Conservation (phyloP, 1,140 invertebrate genomes). For the Microplitis mediator region DNA sequence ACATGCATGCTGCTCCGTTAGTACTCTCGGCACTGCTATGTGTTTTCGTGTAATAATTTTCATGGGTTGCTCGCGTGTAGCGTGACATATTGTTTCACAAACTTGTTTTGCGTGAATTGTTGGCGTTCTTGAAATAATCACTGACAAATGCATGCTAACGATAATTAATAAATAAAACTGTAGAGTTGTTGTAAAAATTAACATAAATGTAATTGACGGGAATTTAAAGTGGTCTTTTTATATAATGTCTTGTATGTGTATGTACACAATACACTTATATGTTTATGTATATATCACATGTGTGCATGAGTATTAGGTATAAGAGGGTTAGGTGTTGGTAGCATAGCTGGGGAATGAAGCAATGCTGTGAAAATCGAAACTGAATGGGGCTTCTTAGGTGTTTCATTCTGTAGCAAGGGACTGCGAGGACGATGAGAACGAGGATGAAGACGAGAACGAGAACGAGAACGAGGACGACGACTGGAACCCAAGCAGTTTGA, state of each 20-base stretch:
- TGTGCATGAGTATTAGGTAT: too few relatives aligned
- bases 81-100: slow-evolving; percentile 1
- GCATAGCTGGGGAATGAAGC: too few relatives aligned
- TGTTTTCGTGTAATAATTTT: not conserved
- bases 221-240: too few relatives aligned
- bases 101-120: slow-evolving; percentile 1
- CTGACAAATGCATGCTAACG: not conserved
- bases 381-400: too few relatives aligned
- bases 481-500: slow-evolving; percentile 18
- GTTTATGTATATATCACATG: too few relatives aligned
- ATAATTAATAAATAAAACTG: not conserved
- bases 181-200: not conserved
- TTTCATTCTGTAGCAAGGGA: too few relatives aligned
- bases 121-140: not conserved
- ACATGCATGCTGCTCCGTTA: not conserved
- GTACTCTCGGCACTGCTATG: not conserved
- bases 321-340: too few relatives aligned
- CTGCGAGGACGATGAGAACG: not conserved
- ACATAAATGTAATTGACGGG: not conserved
- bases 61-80: not conserved
- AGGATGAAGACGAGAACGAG: not conserved
- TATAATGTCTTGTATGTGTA: too few relatives aligned
- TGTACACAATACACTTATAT: too few relatives aligned
- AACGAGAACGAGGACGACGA: not conserved
- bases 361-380: too few relatives aligned